A percentile compares a stretch with the other conserved stretches of the same genome.
These are phyloP conservation scores for Olivierus martensii DNA, from an alignment of 1,140 invertebrate genomes.

Conservation along the genomic window DNA sequence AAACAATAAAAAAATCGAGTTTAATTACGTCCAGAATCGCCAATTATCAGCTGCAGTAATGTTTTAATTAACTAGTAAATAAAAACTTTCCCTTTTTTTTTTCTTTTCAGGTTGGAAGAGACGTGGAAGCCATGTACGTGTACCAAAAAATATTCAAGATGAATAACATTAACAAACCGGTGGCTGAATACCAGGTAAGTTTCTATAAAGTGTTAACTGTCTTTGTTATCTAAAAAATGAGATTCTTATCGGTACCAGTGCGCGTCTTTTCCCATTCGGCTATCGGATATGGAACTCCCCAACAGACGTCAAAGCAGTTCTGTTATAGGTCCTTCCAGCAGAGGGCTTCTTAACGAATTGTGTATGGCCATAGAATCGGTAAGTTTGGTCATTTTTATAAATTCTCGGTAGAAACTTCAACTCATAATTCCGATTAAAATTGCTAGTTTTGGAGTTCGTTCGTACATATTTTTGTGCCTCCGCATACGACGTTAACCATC, in stretches of 20 bases:
- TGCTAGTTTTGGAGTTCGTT: constrained; percentile 27
- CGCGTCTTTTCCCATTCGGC: constrained; percentile 7
- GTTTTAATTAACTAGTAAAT: too few relatives aligned
- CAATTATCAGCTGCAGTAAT: too few relatives aligned
- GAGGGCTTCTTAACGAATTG: constrained; percentile 17
- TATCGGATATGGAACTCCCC: constrained; percentile 51
- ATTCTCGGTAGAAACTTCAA: too few relatives aligned
- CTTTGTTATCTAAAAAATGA: too few relatives aligned
- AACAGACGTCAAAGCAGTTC: constrained; percentile 36
- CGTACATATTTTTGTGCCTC: constrained; percentile 27
- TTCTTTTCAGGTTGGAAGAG: constrained; percentile 48
- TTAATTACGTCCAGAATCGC: too few relatives aligned
- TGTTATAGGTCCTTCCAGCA: constrained; percentile 29
- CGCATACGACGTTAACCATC: constrained; percentile 25
- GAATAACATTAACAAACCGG: constrained; percentile 16
- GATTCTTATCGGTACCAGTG: neutral
- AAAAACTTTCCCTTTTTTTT: too few relatives aligned
- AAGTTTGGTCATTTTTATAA: too few relatives aligned
- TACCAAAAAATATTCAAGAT: constrained; percentile 38
- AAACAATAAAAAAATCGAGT: too few relatives aligned
- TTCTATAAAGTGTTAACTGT: neutral
- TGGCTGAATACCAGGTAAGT: constrained; percentile 39
- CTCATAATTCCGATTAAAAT: too few relatives aligned
- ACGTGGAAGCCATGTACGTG: constrained; percentile 58
- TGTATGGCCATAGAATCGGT: constrained; percentile 21